Base-by-base conservation (phyloP, 1,140 invertebrate genomes). In the Dendroctonus ponderosae region DNA sequence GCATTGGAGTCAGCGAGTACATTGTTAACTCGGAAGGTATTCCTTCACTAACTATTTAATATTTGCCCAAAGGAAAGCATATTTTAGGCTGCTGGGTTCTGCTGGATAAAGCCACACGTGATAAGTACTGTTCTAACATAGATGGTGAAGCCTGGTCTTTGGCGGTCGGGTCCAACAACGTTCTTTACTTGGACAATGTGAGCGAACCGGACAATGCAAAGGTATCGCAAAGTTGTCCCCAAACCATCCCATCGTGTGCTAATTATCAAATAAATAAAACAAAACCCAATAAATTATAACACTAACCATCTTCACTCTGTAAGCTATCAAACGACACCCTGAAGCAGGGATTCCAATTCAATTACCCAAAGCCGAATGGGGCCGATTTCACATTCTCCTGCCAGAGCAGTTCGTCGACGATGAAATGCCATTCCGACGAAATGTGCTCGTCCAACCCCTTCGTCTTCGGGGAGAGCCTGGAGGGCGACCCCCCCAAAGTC, bases 111-210 rank as follows among this genome's bases (percentile, higher is more conserved):
- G 81, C 85, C 3, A 85, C 85, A 5, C 82, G 84, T 15, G 80
- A 82, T 5, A 87, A 89, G 74, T 91, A 87, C 76, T 90, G 89
- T 72, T 89, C 89, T 70, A 85, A 85, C 54, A 81, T 80, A 14
- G 82, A 85, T 37, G 82, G 84, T 2, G 89, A 92, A 60, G 89
- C 89, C 5, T 93, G 91, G 91, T 89, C 89, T 5, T 78, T 93
- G 14, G 89, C 88, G 0, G 82, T 86, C 26, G 87, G 85, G 50
- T 83, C 83, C 58, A 85, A 86, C 58, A 87, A 87, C 67, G 82
- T 86, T n/a, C 80, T 86, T 2, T 92, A 91, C 75, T 83, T 93
- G 71, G 86, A 76, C 43, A 75, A 69, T 52, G 70, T 69, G 6
- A 59, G 38, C 39, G 70, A 71, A 42, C 54, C 43, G 5, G 65